Percentiles rank a stretch among this genome's conserved stretches.
These are phyloP conservation scores for Conus canariensis DNA, from an alignment of 2,888 invertebrate genomes.

Conservation along the genomic window DNA sequence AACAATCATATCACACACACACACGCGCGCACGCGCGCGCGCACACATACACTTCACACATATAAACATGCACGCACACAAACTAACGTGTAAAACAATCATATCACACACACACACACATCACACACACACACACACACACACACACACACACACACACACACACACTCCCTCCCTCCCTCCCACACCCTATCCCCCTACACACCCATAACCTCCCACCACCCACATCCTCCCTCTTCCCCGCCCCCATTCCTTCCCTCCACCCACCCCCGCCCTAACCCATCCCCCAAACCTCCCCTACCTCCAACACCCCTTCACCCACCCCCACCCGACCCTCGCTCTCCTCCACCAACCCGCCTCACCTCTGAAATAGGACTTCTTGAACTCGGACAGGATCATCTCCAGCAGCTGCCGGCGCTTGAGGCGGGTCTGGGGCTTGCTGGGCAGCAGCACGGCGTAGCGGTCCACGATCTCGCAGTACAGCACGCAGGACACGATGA, in stretches of 20 bases:
- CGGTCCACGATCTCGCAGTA: constrained; percentile 98
- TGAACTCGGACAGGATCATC: constrained; percentile 41
- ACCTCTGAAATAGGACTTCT: constrained; percentile 44
- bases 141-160: not conserved
- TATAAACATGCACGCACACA: too few species aligned
- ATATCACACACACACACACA: too few species aligned
- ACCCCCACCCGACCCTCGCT: not conserved
- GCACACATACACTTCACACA: too few species aligned
- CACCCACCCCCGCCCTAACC: not conserved
- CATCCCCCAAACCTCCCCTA: too few species aligned
- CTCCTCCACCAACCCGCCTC: not conserved
- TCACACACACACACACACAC: too few species aligned
- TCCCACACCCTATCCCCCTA: not conserved
- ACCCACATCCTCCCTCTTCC: not conserved
- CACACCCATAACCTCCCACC: not conserved
- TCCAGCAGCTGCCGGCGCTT: constrained; percentile 28
- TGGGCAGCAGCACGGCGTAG: constrained; percentile 91
- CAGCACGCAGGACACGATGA: constrained; percentile 98
- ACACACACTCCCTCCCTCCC: not conserved
- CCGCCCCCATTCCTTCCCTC: not conserved
- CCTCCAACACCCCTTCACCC: not conserved
- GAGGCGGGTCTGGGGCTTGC: constrained; percentile 45
- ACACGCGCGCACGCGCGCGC: not conserved
- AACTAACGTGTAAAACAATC: too few species aligned
- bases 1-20: not conserved